A percentile compares a stretch with the other conserved stretches of the same genome.
These are phyloP conservation scores for Atta colombica DNA, from an alignment of 1,140 invertebrate species.

Conservation along the genomic window DNA sequence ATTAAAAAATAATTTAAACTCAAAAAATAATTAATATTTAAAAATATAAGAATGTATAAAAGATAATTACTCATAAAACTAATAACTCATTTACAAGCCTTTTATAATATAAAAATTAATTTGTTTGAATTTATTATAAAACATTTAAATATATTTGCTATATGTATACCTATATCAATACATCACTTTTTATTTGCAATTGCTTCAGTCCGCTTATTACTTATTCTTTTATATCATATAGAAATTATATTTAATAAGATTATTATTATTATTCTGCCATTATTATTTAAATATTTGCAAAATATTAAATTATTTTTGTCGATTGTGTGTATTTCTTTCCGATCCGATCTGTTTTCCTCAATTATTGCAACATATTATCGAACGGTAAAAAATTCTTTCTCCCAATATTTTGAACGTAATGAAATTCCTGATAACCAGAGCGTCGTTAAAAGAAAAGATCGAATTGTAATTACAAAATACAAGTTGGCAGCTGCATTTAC, in stretches of 20 bases:
- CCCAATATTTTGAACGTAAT: slow-evolving; percentile 35
- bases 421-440: slow-evolving; percentile 19
- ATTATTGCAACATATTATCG: slow-evolving; percentile 32
- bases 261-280: background rate
- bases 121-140: background rate
- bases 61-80: background rate
- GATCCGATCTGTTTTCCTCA: background rate
- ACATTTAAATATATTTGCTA: background rate
- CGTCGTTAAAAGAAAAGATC: slow-evolving; percentile 16
- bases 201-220: background rate
- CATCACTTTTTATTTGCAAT: background rate
- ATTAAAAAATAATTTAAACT: background rate
- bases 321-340: background rate
- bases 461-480: slow-evolving; percentile 52
- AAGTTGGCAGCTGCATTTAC: slow-evolving; percentile 43
- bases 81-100: background rate
- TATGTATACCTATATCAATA: background rate
- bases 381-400: background rate
- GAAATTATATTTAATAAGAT: background rate
- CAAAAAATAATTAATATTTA: background rate
- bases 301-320: slow-evolving; percentile 12
- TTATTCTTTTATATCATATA: background rate
- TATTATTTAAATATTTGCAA: slow-evolving; percentile 10
- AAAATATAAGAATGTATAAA: background rate
- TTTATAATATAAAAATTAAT: slow-evolving; percentile 2